Evolutionary conservation across 2,113 vertebrate species (phyloP).

Genomic region (Otis tarda): DNA sequence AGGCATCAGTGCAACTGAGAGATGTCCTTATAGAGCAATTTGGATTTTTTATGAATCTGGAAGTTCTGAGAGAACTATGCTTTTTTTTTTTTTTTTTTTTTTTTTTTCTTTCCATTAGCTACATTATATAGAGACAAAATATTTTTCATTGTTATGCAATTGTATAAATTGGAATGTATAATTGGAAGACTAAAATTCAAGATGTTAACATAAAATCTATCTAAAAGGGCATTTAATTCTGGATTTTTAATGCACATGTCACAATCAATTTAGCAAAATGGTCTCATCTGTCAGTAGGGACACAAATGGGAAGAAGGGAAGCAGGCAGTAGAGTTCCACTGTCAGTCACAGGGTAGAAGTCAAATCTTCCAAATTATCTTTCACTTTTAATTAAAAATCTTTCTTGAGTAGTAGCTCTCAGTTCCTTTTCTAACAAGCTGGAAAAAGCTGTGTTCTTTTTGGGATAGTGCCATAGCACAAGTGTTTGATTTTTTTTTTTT

Average conservation of each 20-base stretch:
- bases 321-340: rapidly evolving
- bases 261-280: background rate
- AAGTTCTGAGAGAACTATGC: background rate
- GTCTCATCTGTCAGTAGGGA: background rate
- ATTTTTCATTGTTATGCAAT: background rate
- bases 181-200: background rate
- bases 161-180: background rate
- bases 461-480: background rate
- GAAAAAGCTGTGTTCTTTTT: background rate
- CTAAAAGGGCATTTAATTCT: background rate
- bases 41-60: background rate
- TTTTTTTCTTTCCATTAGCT: background rate
- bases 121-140: background rate
- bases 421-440: background rate
- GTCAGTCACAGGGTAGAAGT: background rate
- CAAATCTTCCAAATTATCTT: background rate
- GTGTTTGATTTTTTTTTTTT: background rate
- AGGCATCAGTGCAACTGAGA: background rate
- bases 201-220: background rate
- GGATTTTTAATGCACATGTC: background rate
- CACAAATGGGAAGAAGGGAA: background rate
- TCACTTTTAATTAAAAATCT: background rate
- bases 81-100: background rate
- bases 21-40: background rate
- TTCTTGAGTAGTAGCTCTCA: background rate